phyloP scores from a whole-genome alignment of 2,888 invertebrate species.

The Cancer borealis region DNA sequence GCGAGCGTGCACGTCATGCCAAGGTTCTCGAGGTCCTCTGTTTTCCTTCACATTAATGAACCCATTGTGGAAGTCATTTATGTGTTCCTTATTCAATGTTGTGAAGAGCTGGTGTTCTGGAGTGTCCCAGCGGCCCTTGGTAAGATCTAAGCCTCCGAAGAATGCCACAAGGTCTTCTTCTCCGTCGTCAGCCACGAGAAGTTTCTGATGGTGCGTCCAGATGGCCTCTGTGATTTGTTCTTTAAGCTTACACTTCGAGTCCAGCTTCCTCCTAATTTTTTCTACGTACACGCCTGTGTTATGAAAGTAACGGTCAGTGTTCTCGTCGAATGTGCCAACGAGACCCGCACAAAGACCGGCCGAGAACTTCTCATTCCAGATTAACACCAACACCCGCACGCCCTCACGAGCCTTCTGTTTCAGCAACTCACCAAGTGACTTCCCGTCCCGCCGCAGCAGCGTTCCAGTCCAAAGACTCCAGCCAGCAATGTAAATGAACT shows the following conservation, averaged over 20 bases:
- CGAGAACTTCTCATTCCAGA: slow-evolving; percentile 75
- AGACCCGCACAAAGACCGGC: slow-evolving; percentile 64
- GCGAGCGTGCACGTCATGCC: slow-evolving; percentile 76
- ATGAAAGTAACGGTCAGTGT: slow-evolving; percentile 71
- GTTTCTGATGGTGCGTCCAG: slow-evolving; percentile 77
- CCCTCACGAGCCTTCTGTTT: slow-evolving; percentile 74
- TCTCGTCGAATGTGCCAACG: slow-evolving; percentile 74
- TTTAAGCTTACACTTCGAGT: background rate
- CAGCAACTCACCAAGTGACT: slow-evolving; percentile 73
- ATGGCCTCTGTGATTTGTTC: slow-evolving; percentile 64
- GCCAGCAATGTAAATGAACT: slow-evolving; percentile 76
- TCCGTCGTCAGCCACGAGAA: slow-evolving; percentile 68
- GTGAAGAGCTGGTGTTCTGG: slow-evolving; percentile 73
- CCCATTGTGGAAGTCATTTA: slow-evolving; percentile 73
- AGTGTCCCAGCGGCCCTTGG: slow-evolving; percentile 76
- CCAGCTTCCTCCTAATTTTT: slow-evolving; percentile 39
- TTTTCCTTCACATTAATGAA: slow-evolving; percentile 49
- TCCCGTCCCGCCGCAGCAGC: slow-evolving; percentile 62
- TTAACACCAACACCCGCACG: slow-evolving; percentile 69
- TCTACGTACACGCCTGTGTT: slow-evolving; percentile 68
- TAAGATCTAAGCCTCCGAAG: slow-evolving; percentile 75
- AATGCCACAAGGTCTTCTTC: slow-evolving; percentile 67
- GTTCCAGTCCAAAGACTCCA: slow-evolving; percentile 75
- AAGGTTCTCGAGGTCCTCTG: slow-evolving; percentile 76
- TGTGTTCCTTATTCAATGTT: slow-evolving; percentile 69